Conservation (phyloP, 2,113 vertebrate species). For the Collichthys lucidus region DNA sequence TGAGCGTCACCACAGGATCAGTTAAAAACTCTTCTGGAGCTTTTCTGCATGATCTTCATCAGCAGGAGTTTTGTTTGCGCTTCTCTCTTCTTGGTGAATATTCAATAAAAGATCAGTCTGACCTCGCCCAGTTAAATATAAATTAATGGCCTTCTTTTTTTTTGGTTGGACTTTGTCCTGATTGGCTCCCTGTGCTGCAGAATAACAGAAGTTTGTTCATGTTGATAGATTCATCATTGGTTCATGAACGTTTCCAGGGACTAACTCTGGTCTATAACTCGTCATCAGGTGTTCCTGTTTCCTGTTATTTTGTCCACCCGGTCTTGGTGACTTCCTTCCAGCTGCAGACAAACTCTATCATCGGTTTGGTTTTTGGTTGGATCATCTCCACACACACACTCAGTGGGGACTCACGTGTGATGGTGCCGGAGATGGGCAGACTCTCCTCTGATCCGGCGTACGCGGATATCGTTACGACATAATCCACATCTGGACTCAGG, state of each 20-base stretch:
- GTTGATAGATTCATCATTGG: too few species aligned
- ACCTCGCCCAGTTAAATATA: too few species aligned
- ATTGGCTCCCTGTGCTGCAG: too few species aligned
- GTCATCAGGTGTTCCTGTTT: not conserved
- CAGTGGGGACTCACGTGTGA: conserved; percentile 90
- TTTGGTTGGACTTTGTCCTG: too few species aligned
- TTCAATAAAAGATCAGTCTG: not conserved
- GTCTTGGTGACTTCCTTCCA: conserved; percentile 6
- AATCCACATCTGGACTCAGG: conserved; percentile 89
- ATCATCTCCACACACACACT: conserved; percentile 1
- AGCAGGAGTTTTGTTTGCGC: too few species aligned
- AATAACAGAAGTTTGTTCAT: too few species aligned
- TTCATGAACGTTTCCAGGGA: not conserved
- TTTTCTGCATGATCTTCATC: too few species aligned
- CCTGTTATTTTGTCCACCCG: not conserved
- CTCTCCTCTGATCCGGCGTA: conserved; percentile 89
- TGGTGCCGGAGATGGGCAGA: conserved; percentile 90
- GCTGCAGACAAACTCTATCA: conserved; percentile 23
- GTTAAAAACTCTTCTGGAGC: not conserved
- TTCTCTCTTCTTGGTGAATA: not conserved
- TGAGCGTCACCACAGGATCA: not conserved
- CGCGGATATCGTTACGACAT: conserved; percentile 89
- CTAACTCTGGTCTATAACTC: not conserved
- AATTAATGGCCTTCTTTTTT: too few species aligned
- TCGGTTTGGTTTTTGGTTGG: conserved; percentile 2